These are phyloP conservation scores for Sternarchorhynchus goeldii DNA, from an alignment of 2,797 vertebrate species.

Conservation along the genomic window DNA sequence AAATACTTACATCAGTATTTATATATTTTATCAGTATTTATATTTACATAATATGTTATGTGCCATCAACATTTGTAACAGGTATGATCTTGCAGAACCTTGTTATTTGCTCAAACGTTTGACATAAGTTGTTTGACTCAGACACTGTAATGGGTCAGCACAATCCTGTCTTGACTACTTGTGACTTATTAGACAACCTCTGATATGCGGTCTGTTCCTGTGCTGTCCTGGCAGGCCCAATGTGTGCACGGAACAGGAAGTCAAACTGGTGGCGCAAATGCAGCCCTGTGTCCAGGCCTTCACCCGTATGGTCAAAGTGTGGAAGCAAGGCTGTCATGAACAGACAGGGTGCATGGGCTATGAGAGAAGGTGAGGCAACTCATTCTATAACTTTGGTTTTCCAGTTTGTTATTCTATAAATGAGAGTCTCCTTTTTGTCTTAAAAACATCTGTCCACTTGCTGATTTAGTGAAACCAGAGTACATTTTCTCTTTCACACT, in stretches of 20 bases:
- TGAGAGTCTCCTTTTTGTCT: not conserved
- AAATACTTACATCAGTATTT: too few species aligned
- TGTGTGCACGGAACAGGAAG: conserved; percentile 82
- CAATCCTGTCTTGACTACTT: not conserved
- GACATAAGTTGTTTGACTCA: not conserved
- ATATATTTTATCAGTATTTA: too few species aligned
- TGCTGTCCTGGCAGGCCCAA: conserved; percentile 80
- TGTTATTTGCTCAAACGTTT: not conserved
- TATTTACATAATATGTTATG: too few species aligned
- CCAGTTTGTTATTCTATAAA: not conserved
- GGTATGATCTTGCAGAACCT: conserved; percentile 48
- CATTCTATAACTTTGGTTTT: not conserved
- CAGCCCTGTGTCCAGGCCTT: conserved; percentile 86
- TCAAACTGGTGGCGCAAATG: conserved; percentile 80
- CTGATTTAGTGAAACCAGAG: not conserved
- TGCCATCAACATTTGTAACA: conserved; percentile 25
- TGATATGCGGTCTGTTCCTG: conserved; percentile 37
- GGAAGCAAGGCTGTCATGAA: conserved; percentile 84
- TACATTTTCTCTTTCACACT: not conserved
- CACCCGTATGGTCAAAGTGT: conserved; percentile 79
- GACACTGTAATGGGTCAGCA: not conserved
- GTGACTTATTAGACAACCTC: not conserved
- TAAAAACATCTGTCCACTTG: not conserved
- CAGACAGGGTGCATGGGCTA: conserved; percentile 84
- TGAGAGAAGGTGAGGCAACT: conserved; percentile 82